Evolutionary conservation across 1,140 invertebrate genomes (phyloP).

Genomic region (Conus betulinus): DNA sequence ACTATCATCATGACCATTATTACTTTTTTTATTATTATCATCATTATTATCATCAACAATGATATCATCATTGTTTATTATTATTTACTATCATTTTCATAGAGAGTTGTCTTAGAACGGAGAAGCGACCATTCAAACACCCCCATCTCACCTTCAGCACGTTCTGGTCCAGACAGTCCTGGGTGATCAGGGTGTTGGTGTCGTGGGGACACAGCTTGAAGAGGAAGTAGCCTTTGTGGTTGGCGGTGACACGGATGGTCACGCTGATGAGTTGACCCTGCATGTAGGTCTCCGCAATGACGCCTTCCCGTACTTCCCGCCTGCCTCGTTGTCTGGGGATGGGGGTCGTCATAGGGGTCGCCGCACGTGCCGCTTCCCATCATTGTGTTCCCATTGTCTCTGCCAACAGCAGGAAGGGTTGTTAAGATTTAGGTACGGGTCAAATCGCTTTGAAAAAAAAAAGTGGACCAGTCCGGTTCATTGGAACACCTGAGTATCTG

Average conservation of each 20-base stretch:
- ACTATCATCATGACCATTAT: too few species aligned
- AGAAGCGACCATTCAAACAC: neutral
- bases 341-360: constrained; percentile 85
- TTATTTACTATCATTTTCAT: neutral
- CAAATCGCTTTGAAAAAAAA: neutral
- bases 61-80: too few species aligned
- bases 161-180: constrained; percentile 56
- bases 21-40: too few species aligned
- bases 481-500: too few species aligned
- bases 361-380: constrained; percentile 90
- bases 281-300: constrained; percentile 67
- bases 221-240: constrained; percentile 63
- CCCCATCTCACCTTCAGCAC: constrained; percentile 60
- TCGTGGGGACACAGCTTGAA: constrained; percentile 66
- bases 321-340: constrained; percentile 88
- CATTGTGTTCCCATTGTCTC: constrained; percentile 72
- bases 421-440: neutral
- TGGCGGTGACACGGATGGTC: constrained; percentile 54
- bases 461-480: neutral
- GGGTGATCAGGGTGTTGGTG: constrained; percentile 49
- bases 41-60: too few species aligned
- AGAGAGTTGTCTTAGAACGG: neutral
- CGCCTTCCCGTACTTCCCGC: constrained; percentile 85
- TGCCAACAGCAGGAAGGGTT: neutral
- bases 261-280: constrained; percentile 36